phyloP scores from a whole-genome alignment of 2,113 vertebrate species.

The Calidris pugnax region DNA sequence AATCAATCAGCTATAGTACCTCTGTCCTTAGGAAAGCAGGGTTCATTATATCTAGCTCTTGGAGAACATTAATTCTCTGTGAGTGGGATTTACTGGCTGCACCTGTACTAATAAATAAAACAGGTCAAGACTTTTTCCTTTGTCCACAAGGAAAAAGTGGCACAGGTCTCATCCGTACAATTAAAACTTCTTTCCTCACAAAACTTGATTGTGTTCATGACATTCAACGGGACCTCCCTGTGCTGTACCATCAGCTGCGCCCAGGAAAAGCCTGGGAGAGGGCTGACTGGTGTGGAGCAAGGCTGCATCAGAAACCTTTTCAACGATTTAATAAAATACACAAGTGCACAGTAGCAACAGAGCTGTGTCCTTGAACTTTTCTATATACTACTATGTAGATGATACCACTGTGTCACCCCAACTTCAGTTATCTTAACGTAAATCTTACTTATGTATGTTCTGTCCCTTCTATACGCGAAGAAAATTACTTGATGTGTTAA shows the following conservation, averaged over 20 bases:
- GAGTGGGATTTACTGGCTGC: not conserved
- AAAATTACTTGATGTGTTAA: not conserved
- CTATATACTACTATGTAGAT: no score
- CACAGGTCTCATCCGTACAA: not conserved
- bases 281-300: not conserved
- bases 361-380: not conserved
- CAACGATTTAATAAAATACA: not conserved
- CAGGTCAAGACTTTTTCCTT: not conserved
- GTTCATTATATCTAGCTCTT: not conserved
- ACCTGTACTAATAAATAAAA: not conserved
- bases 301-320: not conserved
- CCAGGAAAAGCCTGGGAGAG: no score
- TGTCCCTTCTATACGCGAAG: not conserved
- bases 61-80: not conserved
- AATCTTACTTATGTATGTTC: not conserved
- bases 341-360: not conserved
- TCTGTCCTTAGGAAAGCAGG: not conserved
- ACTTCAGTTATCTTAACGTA: not conserved
- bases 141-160: not conserved
- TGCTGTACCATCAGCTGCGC: not conserved
- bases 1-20: not conserved
- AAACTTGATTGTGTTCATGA: fast-evolving
- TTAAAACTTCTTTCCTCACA: not conserved
- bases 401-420: not conserved
- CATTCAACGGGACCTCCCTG: no score